Evolutionary conservation across 2,888 invertebrate genomes (phyloP), one percentile per base, ranked within the genome.

Genomic region (Hetaerina titia): DNA sequence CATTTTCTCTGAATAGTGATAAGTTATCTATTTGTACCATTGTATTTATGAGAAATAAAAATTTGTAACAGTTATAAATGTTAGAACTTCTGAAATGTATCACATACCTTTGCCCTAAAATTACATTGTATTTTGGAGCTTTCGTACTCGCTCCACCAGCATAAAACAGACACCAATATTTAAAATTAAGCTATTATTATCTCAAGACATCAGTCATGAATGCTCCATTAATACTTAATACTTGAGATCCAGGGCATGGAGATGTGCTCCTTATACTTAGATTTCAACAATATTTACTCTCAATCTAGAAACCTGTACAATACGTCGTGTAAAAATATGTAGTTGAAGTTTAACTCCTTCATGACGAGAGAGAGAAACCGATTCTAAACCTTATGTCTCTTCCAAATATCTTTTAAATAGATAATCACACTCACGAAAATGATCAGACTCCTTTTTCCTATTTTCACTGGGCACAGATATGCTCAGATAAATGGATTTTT

Each of bases 181-280:
- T 89, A 89, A 89, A 17, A 22, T 22, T 64, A 69, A 92, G 45
- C 31, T 92, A n/a, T 69, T 13, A 92, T 56, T n/a, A 92, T 74
- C 56, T 19, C 69, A 69, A 6, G 69, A 56, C 69, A 56, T 92
- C 22, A 64, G 69, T 74, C 74, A 74, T 63, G 56, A 92, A 74
- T 69, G 69, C 92, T 92, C 57, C n/a, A 11, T 31, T 90, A 90
- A 90, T 90, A 69, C 92, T 69, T 56, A 63, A 69, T 92, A n/a
- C 92, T 69, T 45, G 69, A 22, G 45, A 69, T 69, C 64, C 69
- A 31, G 81, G 89, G 31, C n/a, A 74, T 17, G 69, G 64, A 74
- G 56, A 69, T 56, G 31, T 1, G 69, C n/a, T 19, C 69, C 69
- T 56, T 69, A 69, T 19, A 13, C 4, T 57, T 69, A 0, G 69